These are phyloP conservation scores for Antheraea yamamai DNA, from an alignment of 2,888 invertebrate genomes.

Conservation along the genomic window DNA sequence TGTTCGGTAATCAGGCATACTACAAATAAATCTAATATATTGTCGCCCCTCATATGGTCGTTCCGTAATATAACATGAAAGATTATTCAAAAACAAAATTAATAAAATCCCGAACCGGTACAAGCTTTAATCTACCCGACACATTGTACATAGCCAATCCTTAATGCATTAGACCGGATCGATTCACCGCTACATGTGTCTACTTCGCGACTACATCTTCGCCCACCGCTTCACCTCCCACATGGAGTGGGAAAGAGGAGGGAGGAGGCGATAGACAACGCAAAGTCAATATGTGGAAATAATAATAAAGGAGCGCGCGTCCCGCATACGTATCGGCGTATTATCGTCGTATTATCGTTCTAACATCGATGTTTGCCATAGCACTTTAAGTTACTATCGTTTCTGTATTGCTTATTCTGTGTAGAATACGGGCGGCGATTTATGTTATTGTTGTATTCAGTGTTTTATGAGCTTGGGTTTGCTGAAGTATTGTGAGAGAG, in stretches of 20 bases:
- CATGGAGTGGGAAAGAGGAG: constrained; percentile 22
- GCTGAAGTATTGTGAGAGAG: neutral
- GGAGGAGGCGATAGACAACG: constrained; percentile 59
- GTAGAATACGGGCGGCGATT: constrained; percentile 15
- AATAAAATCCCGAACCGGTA: constrained; percentile 11
- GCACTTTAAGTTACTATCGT: constrained; percentile 31
- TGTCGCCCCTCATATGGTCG: neutral
- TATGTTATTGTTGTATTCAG: constrained; percentile 17
- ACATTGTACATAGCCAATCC: constrained; percentile 52
- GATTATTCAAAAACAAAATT: neutral
- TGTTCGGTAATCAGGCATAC: too few species aligned
- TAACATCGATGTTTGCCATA: constrained; percentile 38
- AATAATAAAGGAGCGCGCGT: constrained; percentile 74
- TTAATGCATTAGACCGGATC: constrained; percentile 66
- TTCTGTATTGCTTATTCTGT: constrained; percentile 24
- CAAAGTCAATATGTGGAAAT: constrained; percentile 80
- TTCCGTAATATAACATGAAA: neutral
- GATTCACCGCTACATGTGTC: constrained; percentile 69
- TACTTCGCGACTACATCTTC: constrained; percentile 55
- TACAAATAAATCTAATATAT: neutral
- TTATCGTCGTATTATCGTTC: constrained; percentile 64
- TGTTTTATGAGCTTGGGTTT: constrained; percentile 10
- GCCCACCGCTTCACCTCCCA: constrained; percentile 31
- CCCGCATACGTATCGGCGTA: constrained; percentile 70
- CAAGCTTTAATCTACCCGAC: constrained; percentile 20